Base-by-base conservation (phyloP, 1,140 invertebrate species). In the Cherax quadricarinatus region DNA sequence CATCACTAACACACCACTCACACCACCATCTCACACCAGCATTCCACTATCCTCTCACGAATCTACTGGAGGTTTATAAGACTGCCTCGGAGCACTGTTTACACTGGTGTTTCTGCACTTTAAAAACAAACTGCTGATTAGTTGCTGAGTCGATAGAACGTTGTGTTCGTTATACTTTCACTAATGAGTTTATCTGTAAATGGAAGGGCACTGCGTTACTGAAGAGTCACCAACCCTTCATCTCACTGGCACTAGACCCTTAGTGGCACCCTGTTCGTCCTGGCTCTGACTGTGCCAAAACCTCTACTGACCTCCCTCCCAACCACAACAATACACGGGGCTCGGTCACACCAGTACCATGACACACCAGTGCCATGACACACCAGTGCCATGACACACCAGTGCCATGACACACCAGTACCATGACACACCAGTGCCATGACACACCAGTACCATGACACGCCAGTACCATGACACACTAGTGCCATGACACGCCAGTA, bases 1-100 rank as follows among this genome's bases (percentile, higher is more conserved):
- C 81, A 89, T 83, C 66, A 89, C 80, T 70, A 7, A 81, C 78
- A 81, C 78, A 57, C 87, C 18, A 49, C 88, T 48, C 84, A 86
- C 79, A 49, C 41, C 80, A 51, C 57, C 80, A 89, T 73, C 80
- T 53, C 88, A 82, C 88, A 70, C 48, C 51, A 30, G 30, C 79
- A 62, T 82, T 51, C 62, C 80, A 79, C 86, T 16, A 78, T 21
- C 41, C 21, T 70, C 66, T 70, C 18, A 18, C 21, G 66, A 18
- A 70, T 70, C 21, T 18, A 18, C 21, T 70, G 66, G 14, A 21
- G 66, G 21, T 18, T 70, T 70, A 18, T 16, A 70, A 70, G 1
- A 70, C 66, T 75, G 70, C 70, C 3, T 24, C 21, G 30, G 1
- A 75, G 6, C n/a, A 30, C 70, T 75, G n/a, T 30, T 5, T 75